Percentiles rank a stretch among this genome's conserved stretches.
Evolutionary conservation across 2,888 invertebrate genomes (phyloP).

Genomic region (Acronicta alni): DNA sequence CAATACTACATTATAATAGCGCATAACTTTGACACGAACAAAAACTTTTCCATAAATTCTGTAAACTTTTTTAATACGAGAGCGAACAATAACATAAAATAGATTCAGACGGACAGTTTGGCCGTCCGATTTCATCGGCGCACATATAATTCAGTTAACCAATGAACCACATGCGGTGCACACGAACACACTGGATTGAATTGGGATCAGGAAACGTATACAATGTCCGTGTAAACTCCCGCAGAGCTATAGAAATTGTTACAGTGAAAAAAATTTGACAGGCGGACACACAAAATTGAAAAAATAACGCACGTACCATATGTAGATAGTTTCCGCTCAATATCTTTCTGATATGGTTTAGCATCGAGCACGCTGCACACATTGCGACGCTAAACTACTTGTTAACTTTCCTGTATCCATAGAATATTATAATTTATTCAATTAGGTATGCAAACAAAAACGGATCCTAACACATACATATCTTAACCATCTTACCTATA

Average conservation of each 20-base stretch:
- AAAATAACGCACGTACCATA: conserved; percentile 42
- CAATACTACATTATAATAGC: conserved; percentile 44
- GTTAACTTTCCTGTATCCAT: conserved; percentile 18
- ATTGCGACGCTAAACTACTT: conserved; percentile 25
- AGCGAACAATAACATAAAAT: conserved; percentile 70
- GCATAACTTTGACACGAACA: conserved; percentile 53
- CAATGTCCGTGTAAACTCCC: conserved; percentile 76
- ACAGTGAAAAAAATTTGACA: conserved; percentile 70
- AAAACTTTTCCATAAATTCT: conserved; percentile 57
- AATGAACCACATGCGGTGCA: conserved; percentile 82
- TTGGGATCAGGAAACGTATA: conserved; percentile 74
- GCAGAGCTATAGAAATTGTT: conserved; percentile 76
- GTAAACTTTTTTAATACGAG: conserved; percentile 56
- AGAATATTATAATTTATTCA: conserved; percentile 9
- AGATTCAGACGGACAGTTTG: conserved; percentile 47
- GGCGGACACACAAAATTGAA: conserved; percentile 53
- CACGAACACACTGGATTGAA: conserved; percentile 73
- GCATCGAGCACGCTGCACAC: conserved; percentile 13
- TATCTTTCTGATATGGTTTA: conserved; percentile 44
- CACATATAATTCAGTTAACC: conserved; percentile 83
- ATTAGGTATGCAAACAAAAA: conserved; percentile 43
- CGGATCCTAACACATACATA: conserved; percentile 40
- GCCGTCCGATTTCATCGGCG: conserved; percentile 71
- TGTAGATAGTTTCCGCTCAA: conserved; percentile 47
- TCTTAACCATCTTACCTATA: conserved; percentile 40